These are phyloP conservation scores for Glossophaga mutica DNA, from an alignment of 2,797 vertebrate species.

Conservation along the genomic window DNA sequence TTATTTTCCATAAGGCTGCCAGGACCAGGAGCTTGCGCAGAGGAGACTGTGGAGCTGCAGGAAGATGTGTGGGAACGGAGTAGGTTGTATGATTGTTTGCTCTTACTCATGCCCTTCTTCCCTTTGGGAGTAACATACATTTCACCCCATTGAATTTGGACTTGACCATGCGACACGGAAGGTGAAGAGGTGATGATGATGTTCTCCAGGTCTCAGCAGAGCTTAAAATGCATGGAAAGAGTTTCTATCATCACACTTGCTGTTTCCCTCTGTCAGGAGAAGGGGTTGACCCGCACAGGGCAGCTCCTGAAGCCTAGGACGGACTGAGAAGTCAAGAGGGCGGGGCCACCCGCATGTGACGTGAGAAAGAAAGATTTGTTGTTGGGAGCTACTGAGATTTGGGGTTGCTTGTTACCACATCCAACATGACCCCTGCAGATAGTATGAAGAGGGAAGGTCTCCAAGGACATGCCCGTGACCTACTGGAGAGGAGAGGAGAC, in stretches of 20 bases:
- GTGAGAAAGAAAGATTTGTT: background rate
- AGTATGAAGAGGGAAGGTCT: background rate
- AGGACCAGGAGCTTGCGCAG: background rate
- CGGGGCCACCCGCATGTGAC: background rate
- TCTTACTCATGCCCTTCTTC: rapidly evolving
- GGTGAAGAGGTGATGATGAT: background rate
- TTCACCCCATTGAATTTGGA: background rate
- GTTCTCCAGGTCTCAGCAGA: background rate
- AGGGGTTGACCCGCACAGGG: background rate
- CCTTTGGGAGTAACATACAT: background rate
- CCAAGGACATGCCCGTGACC: background rate
- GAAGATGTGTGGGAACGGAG: too few species aligned
- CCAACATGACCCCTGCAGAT: background rate
- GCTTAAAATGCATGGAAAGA: background rate
- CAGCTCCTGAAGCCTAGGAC: background rate
- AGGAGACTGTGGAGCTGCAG: background rate
- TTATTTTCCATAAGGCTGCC: background rate
- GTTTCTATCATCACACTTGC: background rate
- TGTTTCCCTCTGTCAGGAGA: background rate
- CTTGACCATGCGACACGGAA: background rate
- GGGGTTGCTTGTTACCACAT: background rate
- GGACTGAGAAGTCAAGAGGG: background rate
- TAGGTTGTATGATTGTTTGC: rapidly evolving
- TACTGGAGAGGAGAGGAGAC: background rate
- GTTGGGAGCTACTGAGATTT: background rate